Conservation (phyloP, 1,140 invertebrate species). For the Plectrocnemia conspersa region DNA sequence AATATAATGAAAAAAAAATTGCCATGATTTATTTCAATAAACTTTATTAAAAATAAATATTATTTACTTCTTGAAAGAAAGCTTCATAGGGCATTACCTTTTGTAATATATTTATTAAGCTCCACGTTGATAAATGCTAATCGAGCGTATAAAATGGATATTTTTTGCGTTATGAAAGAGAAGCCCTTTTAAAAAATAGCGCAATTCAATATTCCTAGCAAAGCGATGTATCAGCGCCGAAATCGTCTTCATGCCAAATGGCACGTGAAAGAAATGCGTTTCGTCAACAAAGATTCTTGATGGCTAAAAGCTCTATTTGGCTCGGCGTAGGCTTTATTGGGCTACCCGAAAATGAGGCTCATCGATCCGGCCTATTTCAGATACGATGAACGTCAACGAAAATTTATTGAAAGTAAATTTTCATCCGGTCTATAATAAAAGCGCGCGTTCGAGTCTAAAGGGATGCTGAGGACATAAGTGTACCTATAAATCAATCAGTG, state of each 20-base stretch:
- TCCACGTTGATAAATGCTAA: too few relatives aligned
- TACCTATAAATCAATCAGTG: constrained; percentile 15
- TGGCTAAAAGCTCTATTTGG: neutral
- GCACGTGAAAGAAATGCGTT: constrained; percentile 15
- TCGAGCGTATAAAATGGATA: too few relatives aligned
- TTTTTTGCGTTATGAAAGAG: too few relatives aligned
- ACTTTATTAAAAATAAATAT: too few relatives aligned
- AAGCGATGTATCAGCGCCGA: constrained; percentile 18
- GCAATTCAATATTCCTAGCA: constrained; percentile 20
- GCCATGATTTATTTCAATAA: too few relatives aligned
- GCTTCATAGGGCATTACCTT: too few relatives aligned
- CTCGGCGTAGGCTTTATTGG: constrained; percentile 12
- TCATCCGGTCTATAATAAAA: neutral
- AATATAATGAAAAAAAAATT: too few relatives aligned
- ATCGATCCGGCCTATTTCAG: constrained; percentile 12
- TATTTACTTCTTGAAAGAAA: too few relatives aligned
- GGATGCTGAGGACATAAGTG: constrained; percentile 3
- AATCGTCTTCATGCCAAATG: constrained; percentile 21
- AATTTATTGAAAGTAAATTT: constrained; percentile 13
- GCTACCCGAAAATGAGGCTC: constrained; percentile 10
- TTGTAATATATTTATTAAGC: too few relatives aligned
- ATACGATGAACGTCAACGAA: neutral
- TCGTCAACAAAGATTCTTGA: constrained; percentile 20
- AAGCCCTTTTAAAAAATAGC: constrained; percentile 16
- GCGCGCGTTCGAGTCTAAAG: neutral